Evolutionary conservation across 2,113 vertebrate species (phyloP), one percentile per base, ranked within the genome.

Genomic region (Passerina amoena): DNA sequence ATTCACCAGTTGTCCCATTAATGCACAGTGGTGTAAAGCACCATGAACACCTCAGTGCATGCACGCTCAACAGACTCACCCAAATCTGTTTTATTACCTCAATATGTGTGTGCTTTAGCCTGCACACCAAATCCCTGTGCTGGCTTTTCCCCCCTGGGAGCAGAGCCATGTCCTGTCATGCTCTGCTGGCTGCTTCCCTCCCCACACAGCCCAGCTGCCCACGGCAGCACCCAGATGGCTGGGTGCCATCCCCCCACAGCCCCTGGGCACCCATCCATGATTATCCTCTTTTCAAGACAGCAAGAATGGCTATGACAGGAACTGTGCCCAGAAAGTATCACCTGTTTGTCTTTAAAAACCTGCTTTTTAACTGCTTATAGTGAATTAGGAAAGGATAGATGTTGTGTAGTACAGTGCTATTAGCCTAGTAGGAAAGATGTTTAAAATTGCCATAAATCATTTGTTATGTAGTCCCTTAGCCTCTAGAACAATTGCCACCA

Each of bases 191-290:
- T 56, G 56, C 27, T 47, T 71, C 24, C 16, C 4, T 2, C 35
- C 38, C 51, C 4, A 14, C 40, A 19, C 8, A 17, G 16, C 20
- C 1, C 0, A 3, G 35, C 69, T 88, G 82, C 53, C 31, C 22
- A 6, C 0, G 4, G 82, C 35, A 35, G 44, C 42, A 31, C 23
- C 40, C 20, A 3, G 3, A 1, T 16, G 57, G 42, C 56, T 37
- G n/a, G 7, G 9, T 75, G 71, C 57, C 22, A 19, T 21, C 44
- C 42, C 14, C 30, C 35, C 37, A 25, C n/a, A 35, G 54, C 17
- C 50, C 38, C 40, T 14, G 27, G 19, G 18, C 31, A 20, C 42
- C 31, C 83, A 6, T 8, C 44, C 24, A 0, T 31, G 47, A 50
- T 40, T 31, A 69, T 23, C 50, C 78, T 2, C 0, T 78, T 82